These are phyloP conservation scores for Malacoraja senta DNA, from an alignment of 2,797 vertebrate species.

Conservation along the genomic window DNA sequence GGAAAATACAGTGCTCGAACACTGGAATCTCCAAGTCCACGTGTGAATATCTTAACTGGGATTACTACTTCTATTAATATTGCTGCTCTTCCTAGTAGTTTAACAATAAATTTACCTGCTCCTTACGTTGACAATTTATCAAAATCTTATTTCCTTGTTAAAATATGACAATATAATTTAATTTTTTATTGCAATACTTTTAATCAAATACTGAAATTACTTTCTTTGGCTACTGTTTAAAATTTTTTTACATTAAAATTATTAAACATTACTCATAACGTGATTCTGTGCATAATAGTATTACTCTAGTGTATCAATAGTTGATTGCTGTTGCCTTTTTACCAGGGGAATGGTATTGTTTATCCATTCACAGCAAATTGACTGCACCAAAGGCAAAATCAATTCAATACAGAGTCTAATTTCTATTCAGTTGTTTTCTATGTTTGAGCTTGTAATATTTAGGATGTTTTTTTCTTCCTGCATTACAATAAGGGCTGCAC, in stretches of 20 bases:
- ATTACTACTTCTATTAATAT: background rate
- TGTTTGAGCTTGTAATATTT: background rate
- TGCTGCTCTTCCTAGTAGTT: background rate
- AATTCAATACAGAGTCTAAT: background rate
- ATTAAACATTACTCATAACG: background rate
- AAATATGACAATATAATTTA: background rate
- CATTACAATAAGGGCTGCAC: conserved; percentile 65
- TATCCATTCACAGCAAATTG: background rate
- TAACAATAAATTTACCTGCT: background rate
- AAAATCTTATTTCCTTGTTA: background rate
- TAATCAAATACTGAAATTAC: background rate
- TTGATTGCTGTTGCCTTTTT: background rate
- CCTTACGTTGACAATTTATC: background rate
- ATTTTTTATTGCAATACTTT: background rate
- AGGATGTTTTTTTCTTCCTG: background rate
- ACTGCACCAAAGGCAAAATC: background rate
- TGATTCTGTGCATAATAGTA: background rate
- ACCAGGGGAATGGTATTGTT: background rate
- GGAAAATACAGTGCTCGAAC: background rate
- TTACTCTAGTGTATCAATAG: background rate
- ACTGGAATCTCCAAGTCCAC: background rate
- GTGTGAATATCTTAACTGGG: background rate
- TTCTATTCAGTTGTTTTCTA: background rate
- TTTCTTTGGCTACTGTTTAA: background rate
- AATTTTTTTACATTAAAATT: background rate